A percentile compares a stretch with the other conserved stretches of the same genome.
Evolutionary conservation across 2,888 invertebrate genomes (phyloP).

Genomic region (Eubasilissa splendida): DNA sequence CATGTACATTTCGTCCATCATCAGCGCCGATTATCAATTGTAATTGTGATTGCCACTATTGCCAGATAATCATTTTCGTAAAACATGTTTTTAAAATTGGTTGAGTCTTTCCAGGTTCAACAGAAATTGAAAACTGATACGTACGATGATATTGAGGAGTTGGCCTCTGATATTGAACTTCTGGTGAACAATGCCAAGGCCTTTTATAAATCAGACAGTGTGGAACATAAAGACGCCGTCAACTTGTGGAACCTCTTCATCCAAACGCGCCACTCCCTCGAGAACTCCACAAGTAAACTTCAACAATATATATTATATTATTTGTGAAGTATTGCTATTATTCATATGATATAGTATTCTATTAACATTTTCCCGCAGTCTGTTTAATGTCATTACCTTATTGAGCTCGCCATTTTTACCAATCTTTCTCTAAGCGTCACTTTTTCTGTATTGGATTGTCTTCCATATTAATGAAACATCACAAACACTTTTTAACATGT

Average conservation of each 20-base stretch:
- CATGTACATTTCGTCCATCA: too few species aligned
- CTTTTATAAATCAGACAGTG: conserved; percentile 90
- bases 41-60: too few species aligned
- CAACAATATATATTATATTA: too few species aligned
- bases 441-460: too few species aligned
- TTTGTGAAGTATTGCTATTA: too few species aligned
- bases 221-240: conserved; percentile 91
- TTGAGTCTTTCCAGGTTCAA: conserved; percentile 77
- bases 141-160: conserved; percentile 93
- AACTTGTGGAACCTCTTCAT: conserved; percentile 90
- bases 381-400: neutral
- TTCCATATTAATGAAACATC: too few species aligned
- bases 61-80: too few species aligned
- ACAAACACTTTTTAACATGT: neutral
- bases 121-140: conserved; percentile 98
- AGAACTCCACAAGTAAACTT: conserved; percentile 63
- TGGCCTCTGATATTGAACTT: conserved; percentile 91
- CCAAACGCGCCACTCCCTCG: conserved; percentile 66
- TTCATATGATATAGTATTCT: neutral
- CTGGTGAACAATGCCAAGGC: conserved; percentile 95
- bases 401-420: too few species aligned
- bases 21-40: too few species aligned
- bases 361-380: neutral
- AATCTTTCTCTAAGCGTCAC: too few species aligned
- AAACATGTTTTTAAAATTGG: too few species aligned